Base-by-base conservation (phyloP, 2,888 invertebrate species). In the Protonemura montana region DNA sequence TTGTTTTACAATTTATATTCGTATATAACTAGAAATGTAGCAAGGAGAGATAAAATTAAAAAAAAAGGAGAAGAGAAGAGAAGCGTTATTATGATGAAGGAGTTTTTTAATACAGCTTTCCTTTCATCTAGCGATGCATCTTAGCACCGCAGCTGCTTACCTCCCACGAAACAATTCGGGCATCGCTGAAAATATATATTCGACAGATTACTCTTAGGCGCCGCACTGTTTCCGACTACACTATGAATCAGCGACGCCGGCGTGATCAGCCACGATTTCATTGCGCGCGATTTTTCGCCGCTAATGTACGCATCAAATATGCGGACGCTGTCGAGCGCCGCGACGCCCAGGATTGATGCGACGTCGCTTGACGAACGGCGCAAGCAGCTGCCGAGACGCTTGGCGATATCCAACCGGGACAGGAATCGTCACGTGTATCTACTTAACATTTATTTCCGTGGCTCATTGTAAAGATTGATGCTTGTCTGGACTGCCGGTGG, bases 381-480 rank as follows among this genome's bases (percentile, higher is more conserved):
- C 29, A 81, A 30, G 28, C 81, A 30, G 28, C 29, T 81, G 28
- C 10, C 6, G n/a, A 29, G 30, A 7, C 26, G 78, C 28, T 5
- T 16, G 26, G 28, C 81, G 30, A 81, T 27, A 30, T 81, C 30
- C 81, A n/a, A 30, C 28, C 29, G n/a, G 2, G n/a, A 1, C 25
- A n/a, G 10, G 30, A 28, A 81, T 81, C 81, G 81, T 28, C 81
- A 81, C 81, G 81, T 10, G 28, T 29, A 27, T 30, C 28, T 30
- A 30, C 29, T 81, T 81, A 81, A 29, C 16, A 10, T 78, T 78
- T 21, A 21, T 78, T 78, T 26, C 26, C 26, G 13, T 10, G 5
- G 29, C n/a, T 28, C 28, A 29, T 81, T 81, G 29, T 30, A 6
- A 81, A 81, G 81, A 81, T 81, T 78, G 81, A 81, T 81, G 30